These are phyloP conservation scores for Bufo gargarizans DNA, from an alignment of 2,113 vertebrate species.

Conservation along the genomic window DNA sequence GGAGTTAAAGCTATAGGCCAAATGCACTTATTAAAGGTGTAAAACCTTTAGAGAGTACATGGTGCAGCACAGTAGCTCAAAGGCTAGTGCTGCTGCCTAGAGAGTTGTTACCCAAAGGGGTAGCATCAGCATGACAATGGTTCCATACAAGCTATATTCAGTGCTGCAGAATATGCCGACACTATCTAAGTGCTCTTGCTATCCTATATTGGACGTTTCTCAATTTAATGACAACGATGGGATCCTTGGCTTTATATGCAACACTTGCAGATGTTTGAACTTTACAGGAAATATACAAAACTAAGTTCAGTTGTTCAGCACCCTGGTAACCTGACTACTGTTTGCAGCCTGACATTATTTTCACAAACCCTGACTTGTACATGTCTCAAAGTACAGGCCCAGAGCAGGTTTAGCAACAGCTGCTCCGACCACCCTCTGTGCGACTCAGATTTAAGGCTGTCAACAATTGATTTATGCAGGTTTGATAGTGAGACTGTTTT, in stretches of 20 bases:
- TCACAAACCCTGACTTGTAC: constrained; percentile 39
- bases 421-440: constrained; percentile 41
- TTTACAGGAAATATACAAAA: constrained; percentile 36
- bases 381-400: constrained; percentile 41
- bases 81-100: too few species aligned
- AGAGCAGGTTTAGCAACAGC: constrained; percentile 58
- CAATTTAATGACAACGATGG: not conserved
- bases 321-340: constrained; percentile 38
- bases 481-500: constrained; percentile 60
- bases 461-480: constrained; percentile 61
- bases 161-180: not conserved
- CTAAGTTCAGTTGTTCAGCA: constrained; percentile 37
- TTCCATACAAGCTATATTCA: not conserved
- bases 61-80: too few species aligned
- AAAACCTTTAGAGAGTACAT: too few species aligned
- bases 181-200: not conserved
- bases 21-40: too few species aligned
- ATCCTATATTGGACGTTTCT: not conserved
- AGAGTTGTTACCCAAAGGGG: too few species aligned
- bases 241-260: not conserved
- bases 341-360: constrained; percentile 44
- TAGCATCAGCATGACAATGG: not conserved
- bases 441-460: constrained; percentile 60
- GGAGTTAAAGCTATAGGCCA: too few species aligned
- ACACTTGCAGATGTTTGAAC: constrained; percentile 21